Base-by-base conservation (phyloP, 2,888 invertebrate species). In the Ametastegia equiseti region DNA sequence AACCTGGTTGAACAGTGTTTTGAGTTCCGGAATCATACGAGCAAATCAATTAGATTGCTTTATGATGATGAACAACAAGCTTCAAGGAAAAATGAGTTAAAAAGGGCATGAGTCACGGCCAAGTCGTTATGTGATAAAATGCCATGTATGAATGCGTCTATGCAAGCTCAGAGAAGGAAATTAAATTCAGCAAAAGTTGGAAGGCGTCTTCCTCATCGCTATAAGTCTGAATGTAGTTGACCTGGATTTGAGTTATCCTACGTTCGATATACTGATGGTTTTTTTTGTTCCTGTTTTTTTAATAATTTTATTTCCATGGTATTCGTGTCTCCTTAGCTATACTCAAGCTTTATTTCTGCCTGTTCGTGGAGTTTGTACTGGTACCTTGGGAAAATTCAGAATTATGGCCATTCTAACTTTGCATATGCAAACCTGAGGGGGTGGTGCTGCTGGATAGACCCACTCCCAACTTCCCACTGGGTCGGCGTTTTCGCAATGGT, bases 401-500 rank as follows among this genome's bases (percentile, higher is more conserved):
- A 78, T 78, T 78, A 78, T 42, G 60, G 78, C 63, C 15, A 42
- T 63, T 60, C 63, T 45, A 60, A 45, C 78, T 60, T 78, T 63
- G 78, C 78, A 78, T 78, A 60, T 78, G 78, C 60, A 78, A 63
- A 78, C 63, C n/a, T 19, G 60, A 57, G 23, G 23, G 39, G 78
- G 60, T 30, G 60, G 39, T 23, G 15, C 50, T 36, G 42, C 71
- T 42, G 27, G n/a, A 30, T 47, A 71, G 19, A 19, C 71, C 47
- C 30, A 71, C 75, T 36, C 33, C 73, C n/a, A 19, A 19, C 36
- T 50, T 30, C 36, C 54, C 54, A 36, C 33, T 27, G 27, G 42
- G 78, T 60, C 39, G 78, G 60, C 78, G 60, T 60, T 78, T 78
- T 60, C 78, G 45, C 78, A 27, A 75, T 50, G 78, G 57, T 54